Evolutionary conservation across 2,797 vertebrate species (phyloP).

Genomic region (Sebastes oblongus): DNA sequence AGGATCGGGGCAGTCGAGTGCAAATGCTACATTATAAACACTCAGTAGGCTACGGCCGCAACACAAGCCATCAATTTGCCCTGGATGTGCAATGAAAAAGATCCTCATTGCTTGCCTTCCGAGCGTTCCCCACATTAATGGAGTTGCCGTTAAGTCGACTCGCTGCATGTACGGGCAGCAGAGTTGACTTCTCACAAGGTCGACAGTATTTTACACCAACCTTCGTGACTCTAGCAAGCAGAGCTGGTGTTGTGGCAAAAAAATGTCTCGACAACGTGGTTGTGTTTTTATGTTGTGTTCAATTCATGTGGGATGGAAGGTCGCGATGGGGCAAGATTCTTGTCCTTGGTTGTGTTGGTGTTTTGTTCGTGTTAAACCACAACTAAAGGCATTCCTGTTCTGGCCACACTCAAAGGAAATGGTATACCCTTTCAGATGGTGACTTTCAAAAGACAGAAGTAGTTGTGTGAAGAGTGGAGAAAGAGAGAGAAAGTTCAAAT

Average conservation of each 20-base stretch:
- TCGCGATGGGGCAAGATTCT: not conserved
- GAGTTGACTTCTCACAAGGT: constrained; percentile 1
- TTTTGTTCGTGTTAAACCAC: not conserved
- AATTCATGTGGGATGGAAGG: not conserved
- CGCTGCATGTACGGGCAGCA: not conserved
- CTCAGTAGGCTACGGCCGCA: constrained; percentile 52
- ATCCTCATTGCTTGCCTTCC: constrained; percentile 42
- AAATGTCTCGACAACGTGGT: not conserved
- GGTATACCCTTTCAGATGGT: not conserved
- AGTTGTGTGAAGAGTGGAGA: too few species aligned
- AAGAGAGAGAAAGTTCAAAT: not conserved
- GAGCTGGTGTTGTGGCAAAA: not conserved
- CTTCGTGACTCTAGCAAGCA: not conserved
- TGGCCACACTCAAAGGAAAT: not conserved
- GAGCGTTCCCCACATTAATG: constrained; percentile 36
- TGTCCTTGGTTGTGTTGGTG: not conserved
- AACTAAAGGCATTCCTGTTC: not conserved
- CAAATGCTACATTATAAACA: constrained; percentile 75
- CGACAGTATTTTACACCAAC: not conserved
- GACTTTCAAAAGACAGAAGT: not conserved
- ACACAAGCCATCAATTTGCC: constrained; percentile 63
- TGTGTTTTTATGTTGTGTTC: not conserved
- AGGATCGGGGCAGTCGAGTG: constrained; percentile 66
- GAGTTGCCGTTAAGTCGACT: constrained; percentile 35
- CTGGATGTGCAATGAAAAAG: constrained; percentile 70